Evolutionary conservation across 2,888 invertebrate species (phyloP).

Genomic region (Nymphalis urticae): DNA sequence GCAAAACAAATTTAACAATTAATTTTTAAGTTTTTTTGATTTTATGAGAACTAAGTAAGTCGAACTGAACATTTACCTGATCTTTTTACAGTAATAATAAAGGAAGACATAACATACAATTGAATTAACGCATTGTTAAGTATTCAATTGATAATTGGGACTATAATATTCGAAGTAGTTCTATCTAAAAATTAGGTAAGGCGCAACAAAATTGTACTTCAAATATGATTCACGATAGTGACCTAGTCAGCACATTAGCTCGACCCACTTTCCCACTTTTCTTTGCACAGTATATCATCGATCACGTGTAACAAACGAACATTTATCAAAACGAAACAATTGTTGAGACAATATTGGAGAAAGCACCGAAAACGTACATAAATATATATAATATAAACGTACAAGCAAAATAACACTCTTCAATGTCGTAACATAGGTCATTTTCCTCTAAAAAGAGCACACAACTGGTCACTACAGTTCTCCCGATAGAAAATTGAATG

Average conservation of each 20-base stretch:
- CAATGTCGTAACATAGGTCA: slow-evolving; percentile 10
- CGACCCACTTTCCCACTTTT: slow-evolving; percentile 29
- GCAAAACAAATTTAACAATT: too few species aligned
- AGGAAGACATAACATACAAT: not conserved
- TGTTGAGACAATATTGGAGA: slow-evolving; percentile 37
- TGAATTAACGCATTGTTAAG: not conserved
- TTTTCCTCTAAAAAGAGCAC: slow-evolving; percentile 10
- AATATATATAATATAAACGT: slow-evolving; percentile 11
- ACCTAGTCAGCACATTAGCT: slow-evolving; percentile 22
- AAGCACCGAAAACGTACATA: slow-evolving; percentile 29
- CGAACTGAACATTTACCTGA: too few species aligned
- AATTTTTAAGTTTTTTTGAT: too few species aligned
- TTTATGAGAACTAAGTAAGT: too few species aligned
- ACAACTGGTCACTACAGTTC: slow-evolving; percentile 37
- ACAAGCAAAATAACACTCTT: slow-evolving; percentile 19
- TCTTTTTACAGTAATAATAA: not conserved
- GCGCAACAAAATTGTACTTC: slow-evolving; percentile 18
- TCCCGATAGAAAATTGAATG: slow-evolving; percentile 44
- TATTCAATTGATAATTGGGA: not conserved
- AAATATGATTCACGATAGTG: slow-evolving; percentile 28
- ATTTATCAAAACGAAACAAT: slow-evolving; percentile 37
- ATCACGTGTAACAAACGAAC: slow-evolving; percentile 29
- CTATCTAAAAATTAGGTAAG: slow-evolving; percentile 8
- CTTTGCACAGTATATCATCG: slow-evolving; percentile 24
- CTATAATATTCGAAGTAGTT: not conserved